Evolutionary conservation across 1,140 invertebrate genomes (phyloP), one percentile per base, ranked within the genome.

Genomic region (Drosophila oshimai): DNA sequence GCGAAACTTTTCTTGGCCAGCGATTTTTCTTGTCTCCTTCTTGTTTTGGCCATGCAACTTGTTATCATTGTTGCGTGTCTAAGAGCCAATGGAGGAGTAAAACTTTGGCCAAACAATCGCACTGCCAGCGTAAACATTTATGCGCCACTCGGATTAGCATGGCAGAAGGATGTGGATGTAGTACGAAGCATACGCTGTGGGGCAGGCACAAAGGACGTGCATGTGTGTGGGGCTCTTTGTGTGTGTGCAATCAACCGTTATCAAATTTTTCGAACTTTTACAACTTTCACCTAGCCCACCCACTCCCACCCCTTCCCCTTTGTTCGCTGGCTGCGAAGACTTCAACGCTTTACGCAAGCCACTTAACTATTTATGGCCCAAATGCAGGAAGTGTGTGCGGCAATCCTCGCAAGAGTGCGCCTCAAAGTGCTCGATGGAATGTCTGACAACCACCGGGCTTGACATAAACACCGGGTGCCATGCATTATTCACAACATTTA

Each of bases 11-110:
- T 83, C 54, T 33, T 64, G 55, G 51, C 55, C 57, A 58, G 53
- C 76, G 55, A 61, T 57, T 79, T 61, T 54, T 74, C 57, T 72
- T 42, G 33, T 42, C 75, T 54, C 51, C n/a, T n/a, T n/a, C n/a
- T n/a, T 36, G 6, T 53, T 53, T 61, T 74, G 72, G 60, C 28
- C 58, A 72, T 72, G 67, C 62, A 86, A 87, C 54, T 87, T 87
- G 81, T 87, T 87, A 87, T 87, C 81, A 87, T 87, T 87, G 81
- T 88, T 87, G 83, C 69, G 76, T 81, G 81, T 77, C 81, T 81
- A 81, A 84, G 60, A 86, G 80, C 80, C 80, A 84, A 84, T 84
- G 61, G 55, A 87, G 81, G 54, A 87, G 67, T 53, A 67, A 75
- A 87, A 87, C 73, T 87, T 87, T 87, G 46, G 41, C 74, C 60